Conservation (phyloP, 2,888 invertebrate genomes). For the Dugesia japonica region DNA sequence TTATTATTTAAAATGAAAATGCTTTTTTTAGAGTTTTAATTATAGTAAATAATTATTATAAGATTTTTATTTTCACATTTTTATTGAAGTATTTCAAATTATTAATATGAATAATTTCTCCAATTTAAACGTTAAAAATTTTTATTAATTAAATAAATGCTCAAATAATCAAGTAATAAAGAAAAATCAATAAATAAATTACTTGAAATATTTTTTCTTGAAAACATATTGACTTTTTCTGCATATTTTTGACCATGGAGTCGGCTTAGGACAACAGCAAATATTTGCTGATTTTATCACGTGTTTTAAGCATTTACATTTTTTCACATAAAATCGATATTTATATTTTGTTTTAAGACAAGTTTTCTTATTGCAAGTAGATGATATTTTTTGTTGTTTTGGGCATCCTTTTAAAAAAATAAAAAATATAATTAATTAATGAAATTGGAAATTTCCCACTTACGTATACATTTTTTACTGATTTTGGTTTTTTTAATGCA, state of each 20-base stretch:
- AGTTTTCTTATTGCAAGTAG: neutral
- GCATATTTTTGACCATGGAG: constrained; percentile 4
- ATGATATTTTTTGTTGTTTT: neutral
- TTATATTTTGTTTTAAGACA: neutral
- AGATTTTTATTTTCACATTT: no score
- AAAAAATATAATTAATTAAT: neutral
- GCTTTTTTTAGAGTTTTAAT: no score
- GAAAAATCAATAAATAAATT: no score
- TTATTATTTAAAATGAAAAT: no score
- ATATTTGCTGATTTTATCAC: neutral
- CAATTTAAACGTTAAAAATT: no score
- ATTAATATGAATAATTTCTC: no score
- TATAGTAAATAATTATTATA: no score
- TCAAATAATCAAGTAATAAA: no score
- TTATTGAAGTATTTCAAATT: no score
- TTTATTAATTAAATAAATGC: no score
- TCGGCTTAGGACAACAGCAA: constrained; percentile 26
- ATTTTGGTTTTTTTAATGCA: constrained; percentile 15
- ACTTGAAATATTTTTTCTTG: neutral
- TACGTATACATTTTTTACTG: neutral
- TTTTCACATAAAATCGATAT: constrained; percentile 22
- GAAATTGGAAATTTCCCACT: neutral
- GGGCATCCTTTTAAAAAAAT: constrained; percentile 21
- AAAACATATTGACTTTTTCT: constrained; percentile 1
- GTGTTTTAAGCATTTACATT: constrained; percentile 8